Conservation (phyloP, 2,113 vertebrate genomes). For the Amblyornis subalaris region DNA sequence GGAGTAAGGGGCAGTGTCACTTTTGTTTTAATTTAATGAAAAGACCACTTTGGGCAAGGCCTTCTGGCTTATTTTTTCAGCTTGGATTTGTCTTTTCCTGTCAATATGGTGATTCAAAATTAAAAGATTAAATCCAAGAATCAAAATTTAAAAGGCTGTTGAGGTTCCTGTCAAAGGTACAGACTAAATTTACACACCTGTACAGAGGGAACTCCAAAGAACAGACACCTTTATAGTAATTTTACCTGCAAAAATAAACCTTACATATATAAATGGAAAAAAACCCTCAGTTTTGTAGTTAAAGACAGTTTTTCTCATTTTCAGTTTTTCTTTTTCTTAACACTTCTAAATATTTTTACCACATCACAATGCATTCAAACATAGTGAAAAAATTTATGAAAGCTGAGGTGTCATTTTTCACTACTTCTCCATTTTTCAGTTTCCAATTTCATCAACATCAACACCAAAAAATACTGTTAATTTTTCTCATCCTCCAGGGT, state of each 20-base stretch:
- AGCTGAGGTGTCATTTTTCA: not conserved
- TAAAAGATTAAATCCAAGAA: not conserved
- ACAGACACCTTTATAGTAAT: not conserved
- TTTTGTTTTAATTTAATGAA: not conserved
- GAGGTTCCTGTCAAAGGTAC: not conserved
- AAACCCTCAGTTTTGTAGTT: rapidly evolving
- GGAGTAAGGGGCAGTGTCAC: rapidly evolving
- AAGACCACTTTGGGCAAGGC: not conserved
- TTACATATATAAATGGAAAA: not conserved
- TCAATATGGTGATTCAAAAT: not conserved
- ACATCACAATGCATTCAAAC: not conserved
- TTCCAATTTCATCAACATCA: not conserved
- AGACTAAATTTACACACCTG: not conserved
- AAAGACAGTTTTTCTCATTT: not conserved
- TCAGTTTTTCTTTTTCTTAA: not conserved
- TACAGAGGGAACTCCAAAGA: not conserved
- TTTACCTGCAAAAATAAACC: not conserved
- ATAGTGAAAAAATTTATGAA: not conserved
- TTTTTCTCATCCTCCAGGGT: not conserved
- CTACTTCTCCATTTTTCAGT: not conserved
- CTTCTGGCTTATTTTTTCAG: not conserved
- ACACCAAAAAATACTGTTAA: not conserved
- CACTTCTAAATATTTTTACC: not conserved
- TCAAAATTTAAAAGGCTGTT: not conserved
- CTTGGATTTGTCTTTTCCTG: not conserved